Conservation (phyloP, 64 coral and sea anemone genomes). For the Montipora efflorescens region DNA sequence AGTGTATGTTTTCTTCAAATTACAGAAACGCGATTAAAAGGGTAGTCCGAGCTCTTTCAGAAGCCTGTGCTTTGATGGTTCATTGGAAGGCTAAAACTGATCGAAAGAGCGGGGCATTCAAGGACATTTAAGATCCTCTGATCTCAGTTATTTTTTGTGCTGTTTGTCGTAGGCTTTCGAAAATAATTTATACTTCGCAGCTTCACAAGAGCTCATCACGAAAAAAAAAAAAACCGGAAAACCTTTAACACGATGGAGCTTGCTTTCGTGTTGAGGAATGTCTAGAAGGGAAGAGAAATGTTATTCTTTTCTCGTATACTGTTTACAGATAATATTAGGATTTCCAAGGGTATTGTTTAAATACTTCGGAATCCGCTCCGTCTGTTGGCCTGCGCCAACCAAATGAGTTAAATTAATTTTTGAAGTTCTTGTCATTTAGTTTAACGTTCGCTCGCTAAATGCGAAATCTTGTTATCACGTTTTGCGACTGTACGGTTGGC, state of each 20-base stretch:
- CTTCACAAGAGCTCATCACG: not conserved
- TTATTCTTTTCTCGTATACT: slow-evolving; percentile 48
- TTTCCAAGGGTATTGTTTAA: slow-evolving; percentile 38
- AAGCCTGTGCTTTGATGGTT: not conserved
- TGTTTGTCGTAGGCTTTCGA: not conserved
- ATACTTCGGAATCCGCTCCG: slow-evolving; percentile 41
- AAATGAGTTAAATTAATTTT: slow-evolving; percentile 62
- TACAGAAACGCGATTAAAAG: not conserved
- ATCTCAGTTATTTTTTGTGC: slow-evolving; percentile 7
- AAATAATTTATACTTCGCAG: not conserved
- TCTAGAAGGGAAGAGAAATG: slow-evolving; percentile 26
- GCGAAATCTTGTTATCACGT: slow-evolving; percentile 49
- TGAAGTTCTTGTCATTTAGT: slow-evolving; percentile 53
- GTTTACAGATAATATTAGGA: slow-evolving; percentile 63
- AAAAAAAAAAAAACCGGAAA: not conserved
- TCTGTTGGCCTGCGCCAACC: slow-evolving; percentile 14
- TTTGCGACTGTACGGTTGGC: slow-evolving; percentile 19
- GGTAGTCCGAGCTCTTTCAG: not conserved
- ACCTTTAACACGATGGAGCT: not conserved
- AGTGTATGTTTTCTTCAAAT: not conserved
- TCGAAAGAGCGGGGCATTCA: not conserved
- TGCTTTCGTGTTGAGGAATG: slow-evolving; percentile 29
- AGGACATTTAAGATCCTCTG: not conserved
- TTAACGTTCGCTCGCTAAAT: slow-evolving; percentile 56
- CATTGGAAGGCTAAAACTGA: not conserved